phyloP scores from a whole-genome alignment of 2,888 invertebrate genomes.

The Stenodema calcarata region DNA sequence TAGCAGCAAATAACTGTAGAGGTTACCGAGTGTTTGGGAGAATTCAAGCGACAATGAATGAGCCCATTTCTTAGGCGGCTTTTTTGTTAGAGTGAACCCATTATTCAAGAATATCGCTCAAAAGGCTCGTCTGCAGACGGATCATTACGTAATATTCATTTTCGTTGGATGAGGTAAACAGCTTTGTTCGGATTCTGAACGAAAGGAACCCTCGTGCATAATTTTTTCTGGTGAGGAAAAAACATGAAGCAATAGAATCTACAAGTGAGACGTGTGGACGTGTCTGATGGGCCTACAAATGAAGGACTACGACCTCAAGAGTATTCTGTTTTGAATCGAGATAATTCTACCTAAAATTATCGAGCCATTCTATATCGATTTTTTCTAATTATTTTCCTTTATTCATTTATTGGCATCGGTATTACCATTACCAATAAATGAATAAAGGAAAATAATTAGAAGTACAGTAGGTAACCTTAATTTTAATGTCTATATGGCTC shows the following conservation, averaged over 20 bases:
- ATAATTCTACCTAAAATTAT: background rate
- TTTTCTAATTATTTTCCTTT: no score
- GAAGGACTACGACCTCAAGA: no score
- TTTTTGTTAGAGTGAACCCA: background rate
- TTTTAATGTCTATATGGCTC: no score
- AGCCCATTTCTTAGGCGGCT: background rate
- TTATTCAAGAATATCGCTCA: background rate
- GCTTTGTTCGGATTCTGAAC: background rate
- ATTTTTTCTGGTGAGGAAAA: background rate
- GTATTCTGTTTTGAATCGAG: no score
- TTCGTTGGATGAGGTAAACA: background rate
- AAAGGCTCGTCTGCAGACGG: background rate
- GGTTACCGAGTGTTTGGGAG: no score
- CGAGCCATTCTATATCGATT: no score
- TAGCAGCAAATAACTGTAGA: no score
- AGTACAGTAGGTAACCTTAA: no score
- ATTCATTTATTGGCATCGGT: no score
- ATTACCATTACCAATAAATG: no score
- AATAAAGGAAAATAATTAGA: no score
- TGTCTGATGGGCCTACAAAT: no score
- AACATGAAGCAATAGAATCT: background rate
- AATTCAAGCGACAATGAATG: background rate
- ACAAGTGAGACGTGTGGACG: background rate
- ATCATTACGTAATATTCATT: background rate
- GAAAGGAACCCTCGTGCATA: background rate